Conservation (phyloP, 2,888 invertebrate genomes). For the Drepanosiphum platanoidis region DNA sequence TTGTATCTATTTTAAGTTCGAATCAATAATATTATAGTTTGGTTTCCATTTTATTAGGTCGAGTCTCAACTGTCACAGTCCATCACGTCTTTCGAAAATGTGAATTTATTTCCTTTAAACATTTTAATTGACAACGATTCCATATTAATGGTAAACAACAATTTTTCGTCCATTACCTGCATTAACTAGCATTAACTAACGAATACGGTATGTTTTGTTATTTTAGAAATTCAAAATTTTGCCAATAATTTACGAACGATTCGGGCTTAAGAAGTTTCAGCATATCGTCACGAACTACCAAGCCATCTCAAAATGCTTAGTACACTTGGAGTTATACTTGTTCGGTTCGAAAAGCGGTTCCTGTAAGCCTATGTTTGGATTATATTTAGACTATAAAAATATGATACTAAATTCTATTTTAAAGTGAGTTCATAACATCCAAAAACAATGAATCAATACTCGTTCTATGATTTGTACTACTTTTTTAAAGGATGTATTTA, state of each 20-base stretch:
- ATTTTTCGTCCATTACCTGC: not conserved
- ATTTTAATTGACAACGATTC: conserved; percentile 24
- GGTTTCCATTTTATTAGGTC: not conserved
- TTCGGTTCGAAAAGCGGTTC: conserved; percentile 35
- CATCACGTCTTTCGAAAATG: conserved; percentile 12
- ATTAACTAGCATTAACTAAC: too few relatives aligned
- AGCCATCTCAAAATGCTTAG: conserved; percentile 19
- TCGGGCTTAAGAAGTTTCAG: conserved; percentile 24
- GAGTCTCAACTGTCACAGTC: conserved; percentile 6
- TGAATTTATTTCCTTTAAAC: conserved; percentile 42
- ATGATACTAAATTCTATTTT: conserved; percentile 26
- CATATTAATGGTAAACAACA: not conserved
- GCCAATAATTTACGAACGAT: conserved; percentile 19
- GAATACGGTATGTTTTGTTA: not conserved
- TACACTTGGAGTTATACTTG: conserved; percentile 31
- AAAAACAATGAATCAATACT: not conserved
- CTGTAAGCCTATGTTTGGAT: conserved; percentile 22
- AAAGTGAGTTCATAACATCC: conserved; percentile 20
- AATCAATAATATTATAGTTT: not conserved
- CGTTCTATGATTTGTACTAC: not conserved
- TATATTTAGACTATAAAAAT: conserved; percentile 8
- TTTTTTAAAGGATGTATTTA: conserved; percentile 39
- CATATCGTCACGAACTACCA: not conserved
- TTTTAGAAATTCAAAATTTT: conserved; percentile 25
- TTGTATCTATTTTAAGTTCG: not conserved